Conservation (phyloP, 1,140 invertebrate genomes). For the Dufourea novaeangliae region DNA sequence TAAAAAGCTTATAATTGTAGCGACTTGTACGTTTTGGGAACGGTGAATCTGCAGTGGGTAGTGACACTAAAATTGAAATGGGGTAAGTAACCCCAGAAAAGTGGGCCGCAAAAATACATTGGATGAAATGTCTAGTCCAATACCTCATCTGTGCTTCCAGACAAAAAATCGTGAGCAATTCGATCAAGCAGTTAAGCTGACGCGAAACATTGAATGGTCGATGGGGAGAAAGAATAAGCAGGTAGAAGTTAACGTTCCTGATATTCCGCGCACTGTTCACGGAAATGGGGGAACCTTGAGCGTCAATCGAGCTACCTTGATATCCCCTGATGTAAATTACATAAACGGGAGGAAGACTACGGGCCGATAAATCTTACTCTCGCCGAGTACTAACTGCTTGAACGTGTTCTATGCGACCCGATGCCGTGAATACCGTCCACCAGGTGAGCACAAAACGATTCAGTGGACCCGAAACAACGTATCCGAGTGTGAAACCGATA, state of each 20-base stretch:
- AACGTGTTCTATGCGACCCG: constrained; percentile 19
- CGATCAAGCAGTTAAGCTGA: not conserved
- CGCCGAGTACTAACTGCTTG: not conserved
- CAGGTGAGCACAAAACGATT: constrained; percentile 25
- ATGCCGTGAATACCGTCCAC: constrained; percentile 8
- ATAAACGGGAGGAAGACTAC: constrained; percentile 27
- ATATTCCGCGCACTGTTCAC: constrained; percentile 36
- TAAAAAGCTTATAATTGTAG: too few species aligned
- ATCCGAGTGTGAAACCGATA: not conserved
- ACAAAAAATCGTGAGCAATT: not conserved
- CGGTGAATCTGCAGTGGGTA: too few species aligned
- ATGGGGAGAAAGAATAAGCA: not conserved
- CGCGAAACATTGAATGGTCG: not conserved
- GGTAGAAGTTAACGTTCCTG: not conserved
- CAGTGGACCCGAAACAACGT: not conserved
- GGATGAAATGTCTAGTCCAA: too few species aligned
- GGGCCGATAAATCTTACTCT: constrained; percentile 22
- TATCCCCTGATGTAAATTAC: constrained; percentile 11
- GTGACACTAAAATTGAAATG: too few species aligned
- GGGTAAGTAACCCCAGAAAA: too few species aligned
- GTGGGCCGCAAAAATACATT: too few species aligned
- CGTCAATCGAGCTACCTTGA: constrained; percentile 15
- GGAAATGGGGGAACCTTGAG: constrained; percentile 23
- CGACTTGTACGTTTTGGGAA: too few species aligned
- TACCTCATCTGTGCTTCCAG: not conserved